Conservation (phyloP, 2,113 vertebrate genomes). For the Symphodus melops region DNA sequence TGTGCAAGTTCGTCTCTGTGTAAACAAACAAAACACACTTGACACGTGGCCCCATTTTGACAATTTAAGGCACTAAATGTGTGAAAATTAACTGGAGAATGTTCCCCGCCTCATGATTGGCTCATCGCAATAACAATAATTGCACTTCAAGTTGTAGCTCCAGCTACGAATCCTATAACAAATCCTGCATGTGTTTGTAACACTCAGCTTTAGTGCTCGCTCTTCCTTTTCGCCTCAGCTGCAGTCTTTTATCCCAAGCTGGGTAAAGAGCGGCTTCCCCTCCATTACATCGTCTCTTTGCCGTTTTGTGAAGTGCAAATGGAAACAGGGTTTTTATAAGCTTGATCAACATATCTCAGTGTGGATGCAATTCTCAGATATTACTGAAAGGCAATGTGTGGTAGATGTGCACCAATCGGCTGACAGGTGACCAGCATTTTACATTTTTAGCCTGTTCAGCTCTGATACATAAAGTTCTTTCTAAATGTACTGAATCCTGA, state of each 20-base stretch:
- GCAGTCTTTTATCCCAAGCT: background rate
- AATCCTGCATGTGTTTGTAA: slow-evolving; percentile 33
- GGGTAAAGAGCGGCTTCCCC: background rate
- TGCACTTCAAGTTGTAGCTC: slow-evolving; percentile 46
- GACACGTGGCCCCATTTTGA: slow-evolving; percentile 16
- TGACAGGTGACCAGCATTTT: no score
- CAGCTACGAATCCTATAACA: slow-evolving; percentile 61
- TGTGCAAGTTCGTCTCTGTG: slow-evolving; percentile 46
- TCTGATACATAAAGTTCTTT: no score
- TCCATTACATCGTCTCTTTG: background rate
- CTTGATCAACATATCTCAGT: no score
- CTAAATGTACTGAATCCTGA: no score
- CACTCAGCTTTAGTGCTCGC: slow-evolving; percentile 8
- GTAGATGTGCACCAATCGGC: no score
- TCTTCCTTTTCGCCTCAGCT: slow-evolving; percentile 24
- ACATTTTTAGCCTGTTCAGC: no score
- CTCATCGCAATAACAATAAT: slow-evolving; percentile 63
- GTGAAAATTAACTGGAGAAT: slow-evolving; percentile 37
- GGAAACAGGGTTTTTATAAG: no score
- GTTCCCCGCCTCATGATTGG: slow-evolving; percentile 38
- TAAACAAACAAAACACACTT: slow-evolving; percentile 63
- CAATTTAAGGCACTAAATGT: slow-evolving; percentile 42
- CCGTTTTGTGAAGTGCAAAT: background rate
- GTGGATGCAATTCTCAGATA: no score
- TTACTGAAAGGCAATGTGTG: no score